Conservation (phyloP, 2,113 vertebrate genomes). For the Tricholaema leucomelas region DNA sequence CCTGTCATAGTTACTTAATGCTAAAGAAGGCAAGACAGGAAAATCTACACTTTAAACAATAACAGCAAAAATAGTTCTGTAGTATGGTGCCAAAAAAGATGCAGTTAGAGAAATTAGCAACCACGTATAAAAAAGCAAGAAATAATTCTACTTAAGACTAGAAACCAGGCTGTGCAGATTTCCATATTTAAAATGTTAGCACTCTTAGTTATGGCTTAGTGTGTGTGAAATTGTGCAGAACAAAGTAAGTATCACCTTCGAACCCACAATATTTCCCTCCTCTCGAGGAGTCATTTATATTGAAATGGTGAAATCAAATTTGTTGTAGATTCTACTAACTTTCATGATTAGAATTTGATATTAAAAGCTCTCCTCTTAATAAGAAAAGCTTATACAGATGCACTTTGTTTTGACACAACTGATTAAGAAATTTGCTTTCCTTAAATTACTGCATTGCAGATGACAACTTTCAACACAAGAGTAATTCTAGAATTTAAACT, state of each 20-base stretch:
- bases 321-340: slow-evolving; percentile 7
- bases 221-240: slow-evolving; percentile 38
- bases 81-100: background rate
- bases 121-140: background rate
- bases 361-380: background rate
- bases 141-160: slow-evolving; percentile 17
- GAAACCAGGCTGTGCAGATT: slow-evolving; percentile 16
- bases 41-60: background rate
- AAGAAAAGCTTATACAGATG: background rate
- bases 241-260: slow-evolving; percentile 46
- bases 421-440: background rate
- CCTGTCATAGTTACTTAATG: background rate
- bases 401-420: background rate
- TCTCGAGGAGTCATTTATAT: background rate
- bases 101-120: background rate
- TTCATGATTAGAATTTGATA: background rate
- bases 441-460: background rate
- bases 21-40: background rate
- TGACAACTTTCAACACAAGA: background rate
- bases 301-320: slow-evolving; percentile 39
- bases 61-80: background rate
- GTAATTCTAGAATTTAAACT: background rate
- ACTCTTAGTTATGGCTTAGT: slow-evolving; percentile 16
- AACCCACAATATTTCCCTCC: slow-evolving; percentile 16
- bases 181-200: slow-evolving; percentile 30